A percentile compares a stretch with the other conserved stretches of the same genome.
phyloP scores from a whole-genome alignment of 1,140 invertebrate genomes.

The Bombus waltoni region DNA sequence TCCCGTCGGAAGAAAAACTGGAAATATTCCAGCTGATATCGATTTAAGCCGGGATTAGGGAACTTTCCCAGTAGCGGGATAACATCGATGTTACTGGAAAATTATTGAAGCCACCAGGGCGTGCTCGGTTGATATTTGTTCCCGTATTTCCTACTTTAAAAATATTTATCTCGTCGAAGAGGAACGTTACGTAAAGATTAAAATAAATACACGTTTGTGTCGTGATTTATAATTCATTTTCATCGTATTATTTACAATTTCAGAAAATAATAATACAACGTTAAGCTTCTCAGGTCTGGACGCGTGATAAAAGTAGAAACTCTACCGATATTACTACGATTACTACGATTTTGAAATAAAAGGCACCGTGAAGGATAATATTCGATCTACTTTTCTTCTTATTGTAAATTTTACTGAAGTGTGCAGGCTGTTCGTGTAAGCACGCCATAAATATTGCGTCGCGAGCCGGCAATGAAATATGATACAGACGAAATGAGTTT shows the following conservation, averaged over 20 bases:
- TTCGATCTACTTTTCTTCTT: not conserved
- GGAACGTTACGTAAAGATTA: not conserved
- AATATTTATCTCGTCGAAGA: too few species aligned
- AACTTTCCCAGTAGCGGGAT: not conserved
- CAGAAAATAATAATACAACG: too few species aligned
- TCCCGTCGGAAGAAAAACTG: not conserved
- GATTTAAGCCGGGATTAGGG: constrained; percentile 28
- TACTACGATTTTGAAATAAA: not conserved
- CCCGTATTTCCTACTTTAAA: not conserved
- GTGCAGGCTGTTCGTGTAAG: not conserved
- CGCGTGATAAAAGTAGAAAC: not conserved
- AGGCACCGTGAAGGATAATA: not conserved
- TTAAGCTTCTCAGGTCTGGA: not conserved
- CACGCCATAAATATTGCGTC: constrained; percentile 27
- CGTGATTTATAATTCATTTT: not conserved
- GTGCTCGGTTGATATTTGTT: not conserved
- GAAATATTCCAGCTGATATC: constrained; percentile 12
- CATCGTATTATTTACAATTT: not conserved
- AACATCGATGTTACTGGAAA: not conserved
- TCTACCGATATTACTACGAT: not conserved
- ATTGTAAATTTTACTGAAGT: not conserved
- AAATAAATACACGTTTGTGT: not conserved
- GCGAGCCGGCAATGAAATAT: constrained; percentile 29
- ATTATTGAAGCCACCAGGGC: not conserved
- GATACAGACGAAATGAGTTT: not conserved